phyloP scores from a whole-genome alignment of 2,888 invertebrate genomes.

The Phytoseiulus persimilis region DNA sequence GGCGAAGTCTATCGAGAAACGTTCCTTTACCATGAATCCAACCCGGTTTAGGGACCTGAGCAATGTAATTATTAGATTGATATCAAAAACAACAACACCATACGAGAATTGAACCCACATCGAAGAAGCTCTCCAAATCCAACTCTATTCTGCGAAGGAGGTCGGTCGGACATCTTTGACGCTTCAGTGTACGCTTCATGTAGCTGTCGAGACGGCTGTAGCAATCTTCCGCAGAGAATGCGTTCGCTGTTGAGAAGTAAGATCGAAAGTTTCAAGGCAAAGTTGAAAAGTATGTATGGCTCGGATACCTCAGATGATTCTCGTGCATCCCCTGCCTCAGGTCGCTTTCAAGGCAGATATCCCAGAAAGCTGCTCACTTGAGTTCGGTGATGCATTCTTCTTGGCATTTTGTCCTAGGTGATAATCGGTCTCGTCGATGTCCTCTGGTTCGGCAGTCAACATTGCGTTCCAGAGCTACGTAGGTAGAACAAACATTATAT shows the following conservation, averaged over 20 bases:
- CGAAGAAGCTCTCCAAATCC: constrained; percentile 11
- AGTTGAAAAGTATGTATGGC: no score
- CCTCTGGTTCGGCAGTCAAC: constrained; percentile 11
- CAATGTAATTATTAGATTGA: no score
- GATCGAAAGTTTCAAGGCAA: neutral
- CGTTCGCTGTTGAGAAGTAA: neutral
- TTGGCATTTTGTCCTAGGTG: neutral
- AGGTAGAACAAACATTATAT: neutral
- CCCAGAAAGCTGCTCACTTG: no score
- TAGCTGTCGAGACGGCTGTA: neutral
- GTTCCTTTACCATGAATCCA: no score
- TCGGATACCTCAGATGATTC: no score
- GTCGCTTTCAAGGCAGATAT: no score
- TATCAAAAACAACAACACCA: no score
- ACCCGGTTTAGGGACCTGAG: no score
- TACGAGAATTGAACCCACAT: neutral
- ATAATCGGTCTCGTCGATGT: neutral
- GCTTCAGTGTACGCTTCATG: neutral
- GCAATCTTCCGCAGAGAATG: constrained; percentile 1
- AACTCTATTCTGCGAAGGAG: neutral
- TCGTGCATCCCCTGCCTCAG: no score
- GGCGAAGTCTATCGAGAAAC: neutral
- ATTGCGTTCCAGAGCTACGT: constrained; percentile 22
- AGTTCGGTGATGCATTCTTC: no score
- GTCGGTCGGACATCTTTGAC: constrained; percentile 8